These are phyloP conservation scores for Mimas tiliae DNA, from an alignment of 2,888 invertebrate species.

Conservation along the genomic window DNA sequence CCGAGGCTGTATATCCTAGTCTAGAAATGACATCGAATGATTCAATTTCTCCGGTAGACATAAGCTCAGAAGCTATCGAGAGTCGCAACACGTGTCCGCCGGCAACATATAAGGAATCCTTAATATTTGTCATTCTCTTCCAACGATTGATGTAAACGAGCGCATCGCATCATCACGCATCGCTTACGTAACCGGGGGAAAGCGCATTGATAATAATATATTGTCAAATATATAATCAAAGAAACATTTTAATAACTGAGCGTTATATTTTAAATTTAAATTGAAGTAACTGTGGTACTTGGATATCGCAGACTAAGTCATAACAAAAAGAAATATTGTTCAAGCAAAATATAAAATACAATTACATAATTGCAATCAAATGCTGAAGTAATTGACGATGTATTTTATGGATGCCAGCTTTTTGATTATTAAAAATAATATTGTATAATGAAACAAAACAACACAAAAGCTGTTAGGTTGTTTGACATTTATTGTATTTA, in stretches of 20 bases:
- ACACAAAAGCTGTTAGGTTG: no score
- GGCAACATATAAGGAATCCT: conserved; percentile 56
- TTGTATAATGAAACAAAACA: no score
- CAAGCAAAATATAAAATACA: background rate
- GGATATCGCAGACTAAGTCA: no score
- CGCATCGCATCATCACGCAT: conserved; percentile 65
- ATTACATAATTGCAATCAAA: no score
- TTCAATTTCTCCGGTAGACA: conserved; percentile 47
- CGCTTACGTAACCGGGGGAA: conserved; percentile 71
- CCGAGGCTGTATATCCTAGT: conserved; percentile 38
- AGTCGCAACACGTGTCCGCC: conserved; percentile 48
- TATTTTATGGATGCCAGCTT: no score
- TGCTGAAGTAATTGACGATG: no score
- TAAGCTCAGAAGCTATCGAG: conserved; percentile 25
- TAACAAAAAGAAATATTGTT: no score
- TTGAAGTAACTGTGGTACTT: no score
- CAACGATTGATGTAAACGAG: conserved; percentile 66
- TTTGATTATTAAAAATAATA: no score
- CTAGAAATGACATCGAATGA: conserved; percentile 42
- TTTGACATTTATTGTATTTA: no score
- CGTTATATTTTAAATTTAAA: no score
- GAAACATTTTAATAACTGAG: conserved; percentile 13
- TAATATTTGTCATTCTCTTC: conserved; percentile 61
- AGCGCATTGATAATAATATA: conserved; percentile 69
- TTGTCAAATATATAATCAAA: conserved; percentile 44